Evolutionary conservation across 2,113 vertebrate genomes (phyloP), one percentile per base, ranked within the genome.

Genomic region (Thunnus thynnus): DNA sequence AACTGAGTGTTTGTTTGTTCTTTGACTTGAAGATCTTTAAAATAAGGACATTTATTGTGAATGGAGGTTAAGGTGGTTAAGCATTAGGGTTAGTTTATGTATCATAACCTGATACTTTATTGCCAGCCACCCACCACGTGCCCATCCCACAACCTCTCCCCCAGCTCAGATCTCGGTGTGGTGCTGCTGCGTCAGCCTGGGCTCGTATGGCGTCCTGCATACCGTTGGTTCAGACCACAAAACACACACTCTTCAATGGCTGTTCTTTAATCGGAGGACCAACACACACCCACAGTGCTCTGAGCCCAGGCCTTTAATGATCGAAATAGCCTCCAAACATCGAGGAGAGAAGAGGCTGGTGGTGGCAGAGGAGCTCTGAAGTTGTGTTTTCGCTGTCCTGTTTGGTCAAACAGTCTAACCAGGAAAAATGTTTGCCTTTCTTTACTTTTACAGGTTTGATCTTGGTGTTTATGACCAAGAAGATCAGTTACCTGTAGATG

Each of bases 201-300:
- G 73, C 72, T 48, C 7, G 41, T 8, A 30, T 47, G 82, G 88
- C 63, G 3, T 85, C 85, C 86, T 67, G 72, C 73, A 58, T 58
- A 64, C 83, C 71, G 58, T 46, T 54, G 81, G 54, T 64, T 70
- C 66, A 72, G 22, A 86, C 88, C 89, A 85, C 85, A 86, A 85
- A 90, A 89, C 76, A 86, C 83, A 86, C 84, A 84, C 81, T 64
- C 20, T 22, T 86, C 76, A 80, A 60, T 79, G 66, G 81, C 71
- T 64, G 47, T 78, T 83, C 87, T 92, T 85, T 87, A 90, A 90
- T 90, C 82, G 17, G 36, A 70, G 71, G 18, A 71, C 51, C 73
- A 55, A 72, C 78, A 80, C 70, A 69, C 87, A 73, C 78, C 62
- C 82, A 84, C 70, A 51, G 25, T 3, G n/a, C 55, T 84, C 58